Percentiles rank a stretch among this genome's conserved stretches.
These are phyloP conservation scores for Tetrao urogallus DNA, from an alignment of 2,113 vertebrate species.

Conservation along the genomic window DNA sequence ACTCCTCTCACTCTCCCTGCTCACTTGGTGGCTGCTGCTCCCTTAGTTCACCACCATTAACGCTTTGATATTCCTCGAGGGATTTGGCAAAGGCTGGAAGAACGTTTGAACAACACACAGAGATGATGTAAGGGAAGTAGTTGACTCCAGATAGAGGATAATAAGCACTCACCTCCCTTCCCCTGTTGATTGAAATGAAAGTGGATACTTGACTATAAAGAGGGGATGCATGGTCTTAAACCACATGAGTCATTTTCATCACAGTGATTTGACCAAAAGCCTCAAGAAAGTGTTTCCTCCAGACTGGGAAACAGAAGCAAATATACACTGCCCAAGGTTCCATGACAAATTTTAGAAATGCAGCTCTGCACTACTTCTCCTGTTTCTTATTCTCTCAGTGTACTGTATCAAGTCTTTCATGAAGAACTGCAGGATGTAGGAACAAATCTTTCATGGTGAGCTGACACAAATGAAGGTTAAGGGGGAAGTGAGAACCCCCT, in stretches of 20 bases:
- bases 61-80: not conserved
- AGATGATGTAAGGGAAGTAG: not conserved
- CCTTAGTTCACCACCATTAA: not conserved
- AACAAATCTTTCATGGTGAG: not conserved
- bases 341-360: not conserved
- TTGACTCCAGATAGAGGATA: not conserved
- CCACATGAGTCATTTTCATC: not conserved
- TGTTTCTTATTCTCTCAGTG: not conserved
- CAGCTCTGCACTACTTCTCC: not conserved
- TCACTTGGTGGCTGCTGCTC: not conserved
- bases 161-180: not conserved
- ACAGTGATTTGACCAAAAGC: not conserved
- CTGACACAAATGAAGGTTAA: not conserved
- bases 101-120: not conserved
- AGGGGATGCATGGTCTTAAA: not conserved
- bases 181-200: not conserved
- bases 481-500: not conserved
- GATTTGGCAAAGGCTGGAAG: not conserved
- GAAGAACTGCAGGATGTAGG: not conserved
- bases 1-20: accelerated
- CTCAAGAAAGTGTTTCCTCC: not conserved
- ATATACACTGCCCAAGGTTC: not conserved
- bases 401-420: accelerated
- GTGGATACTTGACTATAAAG: not conserved
- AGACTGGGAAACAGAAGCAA: not conserved